Evolutionary conservation across 2,113 vertebrate genomes (phyloP).

Genomic region (Thermophis baileyi): DNA sequence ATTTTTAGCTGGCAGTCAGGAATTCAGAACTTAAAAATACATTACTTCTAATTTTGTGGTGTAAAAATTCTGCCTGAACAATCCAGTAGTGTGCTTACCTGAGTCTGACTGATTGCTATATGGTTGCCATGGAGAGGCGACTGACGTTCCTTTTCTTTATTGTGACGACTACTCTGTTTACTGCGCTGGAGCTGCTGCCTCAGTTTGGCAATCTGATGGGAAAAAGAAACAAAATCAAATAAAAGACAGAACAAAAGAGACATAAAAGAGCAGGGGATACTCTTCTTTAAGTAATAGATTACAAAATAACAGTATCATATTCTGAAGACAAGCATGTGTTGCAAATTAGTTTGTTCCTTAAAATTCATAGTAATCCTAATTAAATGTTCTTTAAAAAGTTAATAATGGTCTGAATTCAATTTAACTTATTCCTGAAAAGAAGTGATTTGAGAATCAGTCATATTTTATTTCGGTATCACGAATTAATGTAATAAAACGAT

Average conservation of each 20-base stretch:
- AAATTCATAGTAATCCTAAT: background rate
- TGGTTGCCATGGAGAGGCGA: slow-evolving; percentile 79
- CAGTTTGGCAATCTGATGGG: slow-evolving; percentile 91
- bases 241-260: background rate
- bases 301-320: background rate
- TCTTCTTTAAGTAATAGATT: background rate
- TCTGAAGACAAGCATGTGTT: background rate
- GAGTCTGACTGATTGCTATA: slow-evolving; percentile 76
- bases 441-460: background rate
- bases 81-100: slow-evolving; percentile 68
- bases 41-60: background rate
- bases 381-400: background rate
- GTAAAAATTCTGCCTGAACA: background rate
- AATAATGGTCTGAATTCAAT: background rate
- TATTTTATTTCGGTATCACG: background rate
- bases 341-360: background rate
- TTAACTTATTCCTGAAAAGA: background rate
- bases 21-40: background rate
- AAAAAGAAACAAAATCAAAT: slow-evolving; percentile 25
- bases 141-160: slow-evolving; percentile 84
- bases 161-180: slow-evolving; percentile 85
- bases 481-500: background rate
- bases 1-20: background rate
- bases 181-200: slow-evolving; percentile 90
- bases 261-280: background rate